Percentiles rank a stretch among this genome's conserved stretches.
These are phyloP conservation scores for Spheniscus mendiculus DNA, from an alignment of 2,113 vertebrate species.

Conservation along the genomic window DNA sequence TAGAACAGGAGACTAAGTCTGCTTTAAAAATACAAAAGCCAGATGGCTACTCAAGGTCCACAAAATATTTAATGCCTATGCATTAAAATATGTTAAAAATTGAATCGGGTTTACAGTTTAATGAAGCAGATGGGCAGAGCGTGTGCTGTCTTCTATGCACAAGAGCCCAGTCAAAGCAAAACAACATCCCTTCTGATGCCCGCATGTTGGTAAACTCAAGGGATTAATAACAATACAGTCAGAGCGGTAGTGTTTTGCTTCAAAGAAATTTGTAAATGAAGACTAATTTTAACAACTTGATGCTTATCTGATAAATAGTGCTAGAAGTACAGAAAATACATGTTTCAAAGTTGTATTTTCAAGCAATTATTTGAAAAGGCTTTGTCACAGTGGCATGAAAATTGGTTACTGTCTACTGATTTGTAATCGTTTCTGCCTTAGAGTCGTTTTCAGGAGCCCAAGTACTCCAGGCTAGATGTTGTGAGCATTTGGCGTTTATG, in stretches of 20 bases:
- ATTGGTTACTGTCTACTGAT: slow-evolving; percentile 13
- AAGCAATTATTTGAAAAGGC: slow-evolving; percentile 51
- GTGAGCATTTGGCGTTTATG: background rate
- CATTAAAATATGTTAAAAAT: slow-evolving; percentile 20
- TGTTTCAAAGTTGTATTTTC: background rate
- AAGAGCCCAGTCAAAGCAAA: slow-evolving; percentile 14
- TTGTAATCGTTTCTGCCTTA: background rate
- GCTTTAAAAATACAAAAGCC: background rate
- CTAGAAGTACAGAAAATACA: background rate
- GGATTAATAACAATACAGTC: slow-evolving; percentile 9
- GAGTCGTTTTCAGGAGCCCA: background rate
- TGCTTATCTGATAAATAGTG: slow-evolving; percentile 35
- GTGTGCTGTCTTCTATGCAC: background rate
- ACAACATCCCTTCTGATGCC: background rate
- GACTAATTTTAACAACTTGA: slow-evolving; percentile 60
- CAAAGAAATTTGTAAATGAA: slow-evolving; percentile 44
- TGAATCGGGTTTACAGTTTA: background rate
- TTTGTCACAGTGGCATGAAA: background rate
- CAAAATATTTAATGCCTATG: background rate
- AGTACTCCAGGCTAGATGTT: background rate
- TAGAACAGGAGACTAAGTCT: background rate
- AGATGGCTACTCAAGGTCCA: background rate
- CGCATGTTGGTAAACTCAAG: background rate
- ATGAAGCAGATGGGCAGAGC: slow-evolving; percentile 22
- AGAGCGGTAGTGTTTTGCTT: background rate